Base-by-base conservation (phyloP, 2,797 vertebrate species). In the Mareca penelope region DNA sequence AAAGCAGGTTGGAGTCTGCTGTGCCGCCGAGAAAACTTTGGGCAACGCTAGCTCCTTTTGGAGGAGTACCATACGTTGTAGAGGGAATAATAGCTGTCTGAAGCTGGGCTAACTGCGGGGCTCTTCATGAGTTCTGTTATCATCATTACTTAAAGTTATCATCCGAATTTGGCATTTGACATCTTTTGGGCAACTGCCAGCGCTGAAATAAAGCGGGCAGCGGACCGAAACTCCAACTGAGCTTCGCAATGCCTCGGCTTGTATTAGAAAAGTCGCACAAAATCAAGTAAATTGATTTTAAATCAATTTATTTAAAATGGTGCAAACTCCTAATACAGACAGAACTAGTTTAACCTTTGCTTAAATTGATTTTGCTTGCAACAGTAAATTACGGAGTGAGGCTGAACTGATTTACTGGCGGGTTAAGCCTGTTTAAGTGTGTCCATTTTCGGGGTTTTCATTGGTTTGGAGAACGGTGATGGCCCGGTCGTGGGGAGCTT, bases 391-490 rank as follows among this genome's bases (percentile, higher is more conserved):
- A 83, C 92, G 3, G 53, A 78, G 95, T 95, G 94, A 88, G 81
- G 90, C 90, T 55, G 88, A 95, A 85, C 31, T 80, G 90, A 95
- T 95, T 95, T 95, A 92, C 80, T 78, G 92, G 85, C 89, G 80
- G 91, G 88, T 94, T 96, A 95, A 95, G 75, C 80, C 86, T 94
- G 39, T 93, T 92, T 75, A 82, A 95, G 84, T 95, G 92, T 92
- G 93, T 90, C 94, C 75, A 1, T 87, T 85, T 82, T 35, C 0
- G 0, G 61, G 71, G 31, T 33, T 93, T 93, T 81, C 84, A 80
- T 91, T 95, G 88, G 81, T 65, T 93, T 94, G 88, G 84, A 83
- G 84, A 22, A 28, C 1, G 48, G 68, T 48, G 40, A 35, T 68
- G 88, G 77, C 28, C 55, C 61, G 46, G 21, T 22, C 31, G 1